Evolutionary conservation across 1,140 invertebrate species (phyloP).

Genomic region (Polyergus mexicanus): DNA sequence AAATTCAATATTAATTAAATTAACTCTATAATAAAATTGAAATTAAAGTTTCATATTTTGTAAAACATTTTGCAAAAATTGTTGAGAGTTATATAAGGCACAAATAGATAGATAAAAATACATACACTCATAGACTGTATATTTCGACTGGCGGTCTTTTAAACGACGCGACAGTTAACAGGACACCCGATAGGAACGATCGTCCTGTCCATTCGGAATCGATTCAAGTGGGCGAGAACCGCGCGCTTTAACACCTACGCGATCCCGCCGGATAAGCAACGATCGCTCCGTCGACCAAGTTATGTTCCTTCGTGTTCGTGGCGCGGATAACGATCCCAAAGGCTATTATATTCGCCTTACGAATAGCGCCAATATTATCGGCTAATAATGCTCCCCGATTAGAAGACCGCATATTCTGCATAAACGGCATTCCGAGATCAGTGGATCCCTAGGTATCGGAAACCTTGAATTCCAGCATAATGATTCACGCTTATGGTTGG

Average conservation of each 20-base stretch:
- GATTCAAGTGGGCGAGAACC: conserved; percentile 75
- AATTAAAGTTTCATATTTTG: background rate
- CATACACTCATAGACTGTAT: background rate
- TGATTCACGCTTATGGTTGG: background rate
- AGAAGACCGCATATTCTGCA: conserved; percentile 32
- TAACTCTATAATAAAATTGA: background rate
- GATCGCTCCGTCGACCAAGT: conserved; percentile 62
- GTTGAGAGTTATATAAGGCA: background rate
- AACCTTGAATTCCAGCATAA: background rate
- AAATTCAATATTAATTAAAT: conserved; percentile 18
- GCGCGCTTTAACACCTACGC: conserved; percentile 74
- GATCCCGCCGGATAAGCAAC: conserved; percentile 71
- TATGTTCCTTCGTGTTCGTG: conserved; percentile 64
- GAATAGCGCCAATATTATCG: conserved; percentile 57
- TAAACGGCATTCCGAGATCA: conserved; percentile 21
- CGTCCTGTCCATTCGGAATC: conserved; percentile 71
- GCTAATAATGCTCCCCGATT: conserved; percentile 66
- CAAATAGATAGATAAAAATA: conserved; percentile 23
- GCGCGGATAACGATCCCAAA: conserved; percentile 65
- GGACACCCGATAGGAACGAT: conserved; percentile 69
- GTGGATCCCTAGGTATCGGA: background rate
- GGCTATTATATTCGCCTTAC: conserved; percentile 58
- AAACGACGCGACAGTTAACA: conserved; percentile 68
- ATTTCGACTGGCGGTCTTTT: conserved; percentile 40
- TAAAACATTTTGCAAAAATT: background rate